Evolutionary conservation across 2,888 invertebrate species (phyloP).

Genomic region (Tenodera sinensis): DNA sequence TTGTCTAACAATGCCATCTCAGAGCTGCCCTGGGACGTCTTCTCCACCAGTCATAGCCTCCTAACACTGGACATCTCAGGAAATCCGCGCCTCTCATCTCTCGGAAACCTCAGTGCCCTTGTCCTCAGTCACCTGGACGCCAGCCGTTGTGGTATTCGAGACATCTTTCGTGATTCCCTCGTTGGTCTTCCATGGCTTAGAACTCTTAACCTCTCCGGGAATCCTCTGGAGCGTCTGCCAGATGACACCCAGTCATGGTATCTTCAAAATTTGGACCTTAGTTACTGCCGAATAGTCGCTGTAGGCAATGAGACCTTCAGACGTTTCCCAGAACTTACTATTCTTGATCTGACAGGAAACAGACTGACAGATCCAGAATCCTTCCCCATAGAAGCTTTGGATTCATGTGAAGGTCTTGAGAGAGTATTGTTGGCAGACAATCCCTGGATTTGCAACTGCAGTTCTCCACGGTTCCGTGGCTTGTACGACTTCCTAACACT

Average conservation of each 20-base stretch:
- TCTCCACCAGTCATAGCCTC: conserved; percentile 41
- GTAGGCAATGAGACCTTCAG: conserved; percentile 21
- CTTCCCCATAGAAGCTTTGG: conserved; percentile 7
- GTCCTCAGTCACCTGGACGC: neutral
- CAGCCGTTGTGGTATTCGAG: conserved; percentile 10
- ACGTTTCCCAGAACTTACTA: conserved; percentile 12
- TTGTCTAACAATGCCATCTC: conserved; percentile 18
- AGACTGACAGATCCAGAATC: conserved; percentile 8
- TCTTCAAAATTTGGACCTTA: conserved; percentile 17
- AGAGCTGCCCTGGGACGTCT: conserved; percentile 8
- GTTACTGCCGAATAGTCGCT: neutral
- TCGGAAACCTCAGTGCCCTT: conserved; percentile 41
- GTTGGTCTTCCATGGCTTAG: conserved; percentile 1
- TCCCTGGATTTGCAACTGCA: conserved; percentile 26
- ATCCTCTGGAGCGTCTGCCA: conserved; percentile 13
- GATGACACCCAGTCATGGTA: conserved; percentile 16
- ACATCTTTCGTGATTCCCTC: neutral
- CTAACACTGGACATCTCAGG: conserved; percentile 59
- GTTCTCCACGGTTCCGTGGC: neutral
- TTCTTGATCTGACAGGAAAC: conserved; percentile 16
- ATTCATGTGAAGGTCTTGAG: neutral
- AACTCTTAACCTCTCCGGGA: conserved; percentile 11
- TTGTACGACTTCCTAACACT: conserved; percentile 16
- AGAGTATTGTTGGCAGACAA: conserved; percentile 18
- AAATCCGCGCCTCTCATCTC: conserved; percentile 53